A percentile compares a stretch with the other conserved stretches of the same genome.
Evolutionary conservation across 2,888 invertebrate genomes (phyloP).

Genomic region (Oligia strigilis): DNA sequence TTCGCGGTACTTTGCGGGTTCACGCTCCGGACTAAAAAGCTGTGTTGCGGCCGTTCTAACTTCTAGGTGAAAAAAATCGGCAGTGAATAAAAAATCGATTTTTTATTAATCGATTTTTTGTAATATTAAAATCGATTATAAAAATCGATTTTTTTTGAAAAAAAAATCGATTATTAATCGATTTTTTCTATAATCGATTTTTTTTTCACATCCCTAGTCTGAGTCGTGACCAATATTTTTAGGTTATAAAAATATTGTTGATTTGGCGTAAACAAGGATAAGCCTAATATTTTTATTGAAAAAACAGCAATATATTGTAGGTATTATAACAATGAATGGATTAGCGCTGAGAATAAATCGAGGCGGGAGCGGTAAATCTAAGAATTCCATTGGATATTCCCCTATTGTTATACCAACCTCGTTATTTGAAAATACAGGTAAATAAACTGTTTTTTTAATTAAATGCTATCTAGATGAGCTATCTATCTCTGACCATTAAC

Average conservation of each 20-base stretch:
- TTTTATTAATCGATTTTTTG: too few species aligned
- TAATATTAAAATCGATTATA: too few species aligned
- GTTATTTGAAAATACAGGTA: conserved; percentile 53
- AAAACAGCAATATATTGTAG: background rate
- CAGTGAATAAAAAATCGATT: too few species aligned
- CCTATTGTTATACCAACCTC: conserved; percentile 70
- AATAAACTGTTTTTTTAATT: background rate
- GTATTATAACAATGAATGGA: conserved; percentile 76
- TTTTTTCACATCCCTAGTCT: too few species aligned
- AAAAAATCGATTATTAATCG: too few species aligned
- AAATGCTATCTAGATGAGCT: background rate
- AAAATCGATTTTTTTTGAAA: too few species aligned
- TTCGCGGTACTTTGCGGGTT: too few species aligned
- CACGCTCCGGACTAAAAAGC: too few species aligned
- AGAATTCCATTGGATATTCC: conserved; percentile 72
- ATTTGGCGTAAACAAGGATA: conserved; percentile 17
- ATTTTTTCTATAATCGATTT: too few species aligned
- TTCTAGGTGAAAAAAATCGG: too few species aligned
- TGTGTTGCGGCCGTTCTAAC: too few species aligned
- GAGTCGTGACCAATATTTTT: conserved; percentile 13
- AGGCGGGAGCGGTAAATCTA: conserved; percentile 75
- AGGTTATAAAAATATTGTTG: conserved; percentile 37
- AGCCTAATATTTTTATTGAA: background rate
- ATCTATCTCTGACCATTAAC: background rate
- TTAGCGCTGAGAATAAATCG: conserved; percentile 79